phyloP scores from a whole-genome alignment of 1,140 invertebrate genomes.

The Saxidomus purpurata region DNA sequence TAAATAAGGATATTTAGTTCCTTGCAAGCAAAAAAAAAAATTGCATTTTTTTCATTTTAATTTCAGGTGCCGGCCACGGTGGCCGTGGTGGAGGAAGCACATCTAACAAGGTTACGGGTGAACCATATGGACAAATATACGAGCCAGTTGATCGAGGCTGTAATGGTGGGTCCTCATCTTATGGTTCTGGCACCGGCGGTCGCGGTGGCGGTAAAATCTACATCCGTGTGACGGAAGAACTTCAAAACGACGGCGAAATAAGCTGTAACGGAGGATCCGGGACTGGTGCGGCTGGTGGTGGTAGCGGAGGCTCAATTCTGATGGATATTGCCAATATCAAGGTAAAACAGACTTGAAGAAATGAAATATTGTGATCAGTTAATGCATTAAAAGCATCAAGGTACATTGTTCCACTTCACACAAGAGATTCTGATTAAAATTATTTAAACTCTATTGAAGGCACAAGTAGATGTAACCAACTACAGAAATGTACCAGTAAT shows the following conservation, averaged over 20 bases:
- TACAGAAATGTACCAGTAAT: too few species aligned
- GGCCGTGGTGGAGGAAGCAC: constrained; percentile 76
- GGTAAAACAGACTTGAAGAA: constrained; percentile 66
- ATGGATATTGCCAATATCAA: constrained; percentile 74
- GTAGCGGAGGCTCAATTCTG: constrained; percentile 78
- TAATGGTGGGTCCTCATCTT: constrained; percentile 60
- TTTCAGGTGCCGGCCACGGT: constrained; percentile 80
- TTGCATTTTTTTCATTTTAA: too few species aligned
- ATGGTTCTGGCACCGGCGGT: constrained; percentile 58
- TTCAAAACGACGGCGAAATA: constrained; percentile 78
- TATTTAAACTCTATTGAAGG: too few species aligned
- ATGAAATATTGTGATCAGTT: too few species aligned
- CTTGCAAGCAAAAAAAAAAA: too few species aligned
- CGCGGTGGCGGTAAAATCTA: constrained; percentile 74
- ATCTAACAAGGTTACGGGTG: constrained; percentile 64
- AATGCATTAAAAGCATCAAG: too few species aligned
- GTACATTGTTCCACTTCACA: too few species aligned
- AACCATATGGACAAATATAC: constrained; percentile 73
- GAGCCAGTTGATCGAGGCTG: constrained; percentile 75
- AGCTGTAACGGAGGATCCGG: constrained; percentile 74
- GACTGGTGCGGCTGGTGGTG: constrained; percentile 71
- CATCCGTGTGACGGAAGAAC: constrained; percentile 68
- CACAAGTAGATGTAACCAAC: too few species aligned
- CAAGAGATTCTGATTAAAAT: too few species aligned
- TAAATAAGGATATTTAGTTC: too few species aligned